phyloP scores from a whole-genome alignment of 2,888 invertebrate species.

The Nasonia oneida region DNA sequence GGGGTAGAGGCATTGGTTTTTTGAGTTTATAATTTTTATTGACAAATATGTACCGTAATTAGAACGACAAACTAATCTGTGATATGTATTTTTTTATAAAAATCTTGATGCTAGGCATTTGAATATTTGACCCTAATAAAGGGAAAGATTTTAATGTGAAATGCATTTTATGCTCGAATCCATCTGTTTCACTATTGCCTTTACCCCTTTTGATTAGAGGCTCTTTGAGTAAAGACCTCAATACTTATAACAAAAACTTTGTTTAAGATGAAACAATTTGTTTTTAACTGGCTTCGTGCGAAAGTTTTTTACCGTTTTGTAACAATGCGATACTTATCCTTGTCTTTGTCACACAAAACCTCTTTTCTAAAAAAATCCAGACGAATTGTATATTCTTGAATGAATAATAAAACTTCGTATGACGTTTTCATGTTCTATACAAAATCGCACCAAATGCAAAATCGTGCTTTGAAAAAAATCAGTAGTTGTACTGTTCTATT shows the following conservation, averaged over 20 bases:
- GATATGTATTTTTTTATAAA: constrained; percentile 15
- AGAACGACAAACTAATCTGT: constrained; percentile 16
- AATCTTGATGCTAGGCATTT: neutral
- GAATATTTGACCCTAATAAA: neutral
- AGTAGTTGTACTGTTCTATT: constrained; percentile 64
- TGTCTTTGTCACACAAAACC: constrained; percentile 23
- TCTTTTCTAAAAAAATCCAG: constrained; percentile 23
- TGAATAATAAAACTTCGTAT: constrained; percentile 76
- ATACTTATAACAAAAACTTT: constrained; percentile 4
- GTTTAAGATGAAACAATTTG: constrained; percentile 21
- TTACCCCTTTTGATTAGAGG: constrained; percentile 14
- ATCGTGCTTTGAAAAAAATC: constrained; percentile 72
- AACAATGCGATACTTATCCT: constrained; percentile 28
- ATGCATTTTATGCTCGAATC: neutral
- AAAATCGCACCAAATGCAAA: constrained; percentile 72
- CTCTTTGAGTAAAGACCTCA: neutral
- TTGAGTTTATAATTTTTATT: constrained; percentile 3
- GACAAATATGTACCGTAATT: neutral
- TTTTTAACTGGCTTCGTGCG: constrained; percentile 37
- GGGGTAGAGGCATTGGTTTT: constrained; percentile 3
- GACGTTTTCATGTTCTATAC: constrained; percentile 64
- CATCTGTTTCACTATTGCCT: neutral
- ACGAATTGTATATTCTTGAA: constrained; percentile 71
- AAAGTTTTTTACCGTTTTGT: constrained; percentile 45
- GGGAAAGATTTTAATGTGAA: neutral